Evolutionary conservation across 1,140 invertebrate genomes (phyloP), one percentile per base, ranked within the genome.

Genomic region (Drosophila lowei): DNA sequence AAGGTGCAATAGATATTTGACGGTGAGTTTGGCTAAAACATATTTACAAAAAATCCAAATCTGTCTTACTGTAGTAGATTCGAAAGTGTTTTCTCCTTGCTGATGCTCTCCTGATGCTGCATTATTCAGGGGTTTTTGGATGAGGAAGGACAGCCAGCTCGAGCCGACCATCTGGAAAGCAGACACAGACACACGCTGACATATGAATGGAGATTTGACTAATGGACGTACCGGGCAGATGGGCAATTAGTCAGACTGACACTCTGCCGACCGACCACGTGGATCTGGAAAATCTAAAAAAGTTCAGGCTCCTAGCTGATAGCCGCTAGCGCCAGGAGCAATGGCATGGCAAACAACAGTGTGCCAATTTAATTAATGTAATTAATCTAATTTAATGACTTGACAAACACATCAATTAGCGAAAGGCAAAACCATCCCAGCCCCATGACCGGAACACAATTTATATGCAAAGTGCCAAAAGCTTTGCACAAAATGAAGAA

Each of bases 361-460:
- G 23, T 49, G 59, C 58, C 64, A 86, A 86, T 86, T 89, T 89
- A 89, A 89, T 89, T 89, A 89, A 81, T 77, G 78, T 89, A 89
- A 89, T 89, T 90, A 90, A 90, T 90, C 88, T 86, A 79, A 90
- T 90, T 86, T 90, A 90, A 90, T 90, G 81, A 90, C 86, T 90
- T 86, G 86, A 90, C 86, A 90, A 90, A 90, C 86, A 90, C 75
- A 90, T 86, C 80, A 90, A 90, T 90, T 90, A 89, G 81, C 74
- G 53, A 63, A 79, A 68, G 65, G 47, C 64, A 44, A 30, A 34
- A 28, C 74, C 23, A 41, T 38, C 43, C 54, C 18, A 18, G 18
- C 18, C 41, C 30, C 65, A 54, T 56, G 54, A 52, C 72, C 50
- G 62, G 75, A 55, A 59, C 68, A 76, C 70, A 86, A 85, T 86